Base-by-base conservation (phyloP, 2,888 invertebrate genomes). In the Blastobasis adustella region DNA sequence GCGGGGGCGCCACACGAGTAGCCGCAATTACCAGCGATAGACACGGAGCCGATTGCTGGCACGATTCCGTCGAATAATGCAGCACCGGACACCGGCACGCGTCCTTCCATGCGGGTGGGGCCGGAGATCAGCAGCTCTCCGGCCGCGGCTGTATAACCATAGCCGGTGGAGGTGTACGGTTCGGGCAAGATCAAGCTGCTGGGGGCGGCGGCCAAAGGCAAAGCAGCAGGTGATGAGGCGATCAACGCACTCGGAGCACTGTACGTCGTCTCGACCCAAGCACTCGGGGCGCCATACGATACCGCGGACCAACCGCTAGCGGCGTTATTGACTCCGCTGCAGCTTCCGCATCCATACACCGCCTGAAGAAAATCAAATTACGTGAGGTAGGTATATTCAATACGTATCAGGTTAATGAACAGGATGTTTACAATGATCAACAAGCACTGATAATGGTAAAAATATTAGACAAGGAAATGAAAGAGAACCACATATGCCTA, bases 121-220 rank as follows among this genome's bases (percentile, higher is more conserved):
- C 71, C 73, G 9, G 50, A 55, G 6, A 66, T 65, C n/a, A 60
- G 59, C 52, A 73, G 46, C 49, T 69, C 62, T 38, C 69, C 72
- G 37, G 55, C 57, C 10, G 66, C 62, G 2, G 55, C 60, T 38
- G 65, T 56, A 45, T n/a, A n/a, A n/a, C n/a, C n/a, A n/a, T 66
- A 60, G 5, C 68, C 71, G 48, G 56, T 51, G 36, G 65, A 65
- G 51, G 50, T 37, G 49, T 45, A 50, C 1, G 40, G 45, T 8
- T 40, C 40, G 7, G 3, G 10, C 9, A 10, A 44, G 37, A 46
- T 3, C 7, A 6, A 2, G 41, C 4, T 9, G 44, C 51, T 42
- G 37, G 44, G 44, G 10, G 37, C 49, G 7, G 43, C 49, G 40
- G 10, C 5, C 5, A 9, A 9, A 40, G 7, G 7, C 41, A 40